These are phyloP conservation scores for Hemitrygon akajei DNA, from an alignment of 2,797 vertebrate genomes.

Conservation along the genomic window DNA sequence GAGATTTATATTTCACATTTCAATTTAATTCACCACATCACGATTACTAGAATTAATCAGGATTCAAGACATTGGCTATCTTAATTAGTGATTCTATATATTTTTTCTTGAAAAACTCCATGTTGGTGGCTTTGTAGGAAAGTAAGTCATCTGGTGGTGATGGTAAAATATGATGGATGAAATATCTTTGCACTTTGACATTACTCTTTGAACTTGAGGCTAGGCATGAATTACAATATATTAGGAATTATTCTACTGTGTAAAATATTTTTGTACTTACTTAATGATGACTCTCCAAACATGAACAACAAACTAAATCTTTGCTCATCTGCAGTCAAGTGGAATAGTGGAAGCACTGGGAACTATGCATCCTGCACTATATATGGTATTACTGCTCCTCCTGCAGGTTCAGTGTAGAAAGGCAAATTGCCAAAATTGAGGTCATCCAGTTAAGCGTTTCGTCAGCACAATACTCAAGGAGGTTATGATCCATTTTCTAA, in stretches of 20 bases:
- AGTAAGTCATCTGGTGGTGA: too few species aligned
- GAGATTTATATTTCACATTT: neutral
- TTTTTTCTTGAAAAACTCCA: neutral
- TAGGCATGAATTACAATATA: neutral
- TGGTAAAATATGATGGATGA: too few species aligned
- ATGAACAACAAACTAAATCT: neutral
- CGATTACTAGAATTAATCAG: neutral
- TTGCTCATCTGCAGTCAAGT: neutral
- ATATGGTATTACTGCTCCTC: conserved; percentile 70
- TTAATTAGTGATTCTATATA: neutral
- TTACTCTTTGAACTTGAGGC: neutral
- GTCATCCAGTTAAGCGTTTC: conserved; percentile 44
- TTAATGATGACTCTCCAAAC: neutral
- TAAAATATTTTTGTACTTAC: neutral
- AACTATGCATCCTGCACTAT: neutral
- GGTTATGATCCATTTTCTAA: conserved; percentile 67
- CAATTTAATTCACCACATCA: neutral
- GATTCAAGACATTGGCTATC: neutral
- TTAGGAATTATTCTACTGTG: neutral
- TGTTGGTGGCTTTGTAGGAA: neutral
- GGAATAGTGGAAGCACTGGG: neutral
- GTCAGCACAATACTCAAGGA: conserved; percentile 40
- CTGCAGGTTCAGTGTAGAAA: conserved; percentile 59
- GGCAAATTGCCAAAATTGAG: conserved; percentile 42
- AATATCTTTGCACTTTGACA: neutral